phyloP scores from a whole-genome alignment of 2,888 invertebrate genomes.

The Phyllotreta striolata region DNA sequence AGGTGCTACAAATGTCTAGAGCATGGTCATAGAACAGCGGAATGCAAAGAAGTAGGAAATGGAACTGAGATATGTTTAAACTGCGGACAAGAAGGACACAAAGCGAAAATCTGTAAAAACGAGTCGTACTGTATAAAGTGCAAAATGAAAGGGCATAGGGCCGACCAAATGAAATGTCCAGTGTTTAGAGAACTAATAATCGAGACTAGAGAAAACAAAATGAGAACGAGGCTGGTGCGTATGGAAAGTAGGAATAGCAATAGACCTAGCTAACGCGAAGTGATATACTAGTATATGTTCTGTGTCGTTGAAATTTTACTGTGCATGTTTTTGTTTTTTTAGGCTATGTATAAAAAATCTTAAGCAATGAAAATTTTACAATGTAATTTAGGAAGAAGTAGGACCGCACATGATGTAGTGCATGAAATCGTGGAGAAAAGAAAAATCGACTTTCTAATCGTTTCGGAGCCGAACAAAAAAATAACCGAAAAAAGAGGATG shows the following conservation, averaged over 20 bases:
- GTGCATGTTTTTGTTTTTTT: too few relatives aligned
- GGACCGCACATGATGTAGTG: slow-evolving; percentile 11
- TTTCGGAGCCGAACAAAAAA: slow-evolving; percentile 15
- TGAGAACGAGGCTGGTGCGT: not conserved
- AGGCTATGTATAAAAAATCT: too few relatives aligned
- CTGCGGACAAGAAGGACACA: slow-evolving; percentile 23
- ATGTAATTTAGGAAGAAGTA: not conserved
- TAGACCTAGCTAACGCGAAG: too few relatives aligned
- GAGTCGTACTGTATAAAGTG: slow-evolving; percentile 4
- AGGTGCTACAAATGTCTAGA: slow-evolving; percentile 10
- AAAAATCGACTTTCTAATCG: slow-evolving; percentile 14
- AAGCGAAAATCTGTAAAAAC: slow-evolving; percentile 2
- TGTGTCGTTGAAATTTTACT: too few relatives aligned
- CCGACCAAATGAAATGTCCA: slow-evolving; percentile 2
- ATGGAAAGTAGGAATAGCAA: not conserved
- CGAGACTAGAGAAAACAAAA: not conserved
- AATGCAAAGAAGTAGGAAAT: slow-evolving; percentile 12
- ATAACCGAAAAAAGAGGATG: not conserved
- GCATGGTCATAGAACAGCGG: slow-evolving; percentile 20
- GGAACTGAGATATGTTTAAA: slow-evolving; percentile 13
- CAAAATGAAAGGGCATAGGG: slow-evolving; percentile 10
- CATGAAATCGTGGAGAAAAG: not conserved
- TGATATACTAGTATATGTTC: not conserved
- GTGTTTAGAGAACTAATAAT: not conserved
- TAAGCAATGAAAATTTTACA: not conserved